These are phyloP conservation scores for Dicycla oo DNA, from an alignment of 2,888 invertebrate species.

Conservation along the genomic window DNA sequence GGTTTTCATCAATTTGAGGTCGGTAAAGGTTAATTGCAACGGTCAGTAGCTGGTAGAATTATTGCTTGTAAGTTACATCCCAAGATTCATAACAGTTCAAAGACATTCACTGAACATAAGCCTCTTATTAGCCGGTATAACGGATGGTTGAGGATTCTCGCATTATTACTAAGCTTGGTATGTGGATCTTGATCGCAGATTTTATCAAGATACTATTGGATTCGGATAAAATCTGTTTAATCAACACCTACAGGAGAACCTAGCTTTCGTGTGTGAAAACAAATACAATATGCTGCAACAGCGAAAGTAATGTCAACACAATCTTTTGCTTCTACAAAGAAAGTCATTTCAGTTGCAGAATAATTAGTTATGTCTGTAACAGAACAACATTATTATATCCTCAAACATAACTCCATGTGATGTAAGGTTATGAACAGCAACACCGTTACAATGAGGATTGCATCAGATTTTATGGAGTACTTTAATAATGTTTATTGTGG, in stretches of 20 bases:
- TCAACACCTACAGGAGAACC: conserved; percentile 2
- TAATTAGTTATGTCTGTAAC: conserved; percentile 10
- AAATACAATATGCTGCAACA: not conserved
- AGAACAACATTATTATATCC: conserved; percentile 12
- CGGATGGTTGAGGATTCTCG: not conserved
- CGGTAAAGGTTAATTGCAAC: conserved; percentile 56
- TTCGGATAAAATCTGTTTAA: conserved; percentile 9
- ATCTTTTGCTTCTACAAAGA: not conserved
- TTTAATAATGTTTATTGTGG: conserved; percentile 48
- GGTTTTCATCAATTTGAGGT: conserved; percentile 49
- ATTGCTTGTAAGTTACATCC: conserved; percentile 47
- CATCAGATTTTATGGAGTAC: conserved; percentile 42
- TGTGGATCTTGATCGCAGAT: conserved; percentile 1
- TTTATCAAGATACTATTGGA: conserved; percentile 10
- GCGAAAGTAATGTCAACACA: conserved; percentile 1
- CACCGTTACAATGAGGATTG: conserved; percentile 40
- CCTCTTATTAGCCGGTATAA: not conserved
- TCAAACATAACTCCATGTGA: conserved; percentile 19
- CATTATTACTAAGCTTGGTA: not conserved
- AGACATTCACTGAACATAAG: conserved; percentile 25
- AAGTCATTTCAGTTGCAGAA: conserved; percentile 1
- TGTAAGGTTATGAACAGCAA: conserved; percentile 27
- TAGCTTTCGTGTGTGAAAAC: conserved; percentile 2
- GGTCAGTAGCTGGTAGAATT: conserved; percentile 47
- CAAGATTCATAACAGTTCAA: conserved; percentile 44